Evolutionary conservation across 2,797 vertebrate species (phyloP), one percentile per base, ranked within the genome.

Genomic region (Falco berigora): DNA sequence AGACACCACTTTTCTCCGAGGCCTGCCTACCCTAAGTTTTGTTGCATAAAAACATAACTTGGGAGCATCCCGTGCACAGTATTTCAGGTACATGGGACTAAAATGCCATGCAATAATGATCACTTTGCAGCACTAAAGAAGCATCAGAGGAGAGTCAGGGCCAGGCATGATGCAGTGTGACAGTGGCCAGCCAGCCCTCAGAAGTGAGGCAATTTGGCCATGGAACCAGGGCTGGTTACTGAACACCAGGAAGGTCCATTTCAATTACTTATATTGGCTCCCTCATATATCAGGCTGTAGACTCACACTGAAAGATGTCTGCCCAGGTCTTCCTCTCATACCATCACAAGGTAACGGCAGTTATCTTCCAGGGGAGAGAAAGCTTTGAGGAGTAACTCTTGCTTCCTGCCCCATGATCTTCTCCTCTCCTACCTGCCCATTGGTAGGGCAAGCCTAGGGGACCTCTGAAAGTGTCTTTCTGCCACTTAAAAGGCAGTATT

Each of bases 251-350:
- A 86, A 38, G 5, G 42, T 38, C n/a, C 62, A 19, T 80, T 84
- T 71, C 1, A 2, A 28, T 36, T 76, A 38, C 23, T 38, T 58
- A 6, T 32, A n/a, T n/a, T 83, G 56, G 20, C 28, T 67, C 14
- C 6, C 5, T 8, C 20, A 6, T 53, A 2, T 24, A 42, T 42
- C 13, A 53, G 0, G 2, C 23, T 19, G 50, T 0, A 67, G 44
- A 53, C 23, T 75, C 38, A 55, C 40, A 46, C 5, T 4, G 22
- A 30, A 17, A 58, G 36, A 47, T 56, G 81, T 88, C 66, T 92
- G 61, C 46, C 36, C 40, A 50, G 25, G 14, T 21, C 9, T 85
- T 62, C 24, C 44, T 69, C 28, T 61, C 25, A 22, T 23, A n/a
- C 9, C 14, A 21, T 19, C 14, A 16, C 28, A 52, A 53, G 21